A percentile compares a stretch with the other conserved stretches of the same genome.
Conservation (phyloP, 1,140 invertebrate genomes). For the Drosophila pectinifera region DNA sequence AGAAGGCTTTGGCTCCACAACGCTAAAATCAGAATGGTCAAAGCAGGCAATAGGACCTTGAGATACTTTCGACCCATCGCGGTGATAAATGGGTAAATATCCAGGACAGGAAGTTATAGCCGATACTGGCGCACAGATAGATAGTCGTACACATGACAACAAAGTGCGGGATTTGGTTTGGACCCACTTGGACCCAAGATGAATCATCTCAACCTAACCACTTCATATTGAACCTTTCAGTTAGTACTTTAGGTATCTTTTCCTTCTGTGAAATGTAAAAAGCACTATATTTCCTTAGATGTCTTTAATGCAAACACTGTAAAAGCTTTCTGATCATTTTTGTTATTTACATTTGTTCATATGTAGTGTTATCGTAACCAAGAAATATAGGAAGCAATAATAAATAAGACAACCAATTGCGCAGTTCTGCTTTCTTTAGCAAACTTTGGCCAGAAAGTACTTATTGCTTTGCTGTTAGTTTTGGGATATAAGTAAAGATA, state of each 20-base stretch:
- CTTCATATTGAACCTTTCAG: background rate
- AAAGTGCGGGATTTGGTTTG: background rate
- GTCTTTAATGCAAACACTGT: background rate
- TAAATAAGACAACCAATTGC: slow-evolving; percentile 5
- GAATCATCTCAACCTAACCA: background rate
- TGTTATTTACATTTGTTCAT: background rate
- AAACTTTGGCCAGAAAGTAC: background rate
- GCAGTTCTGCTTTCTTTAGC: background rate
- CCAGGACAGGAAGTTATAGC: slow-evolving; percentile 5
- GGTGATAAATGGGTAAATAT: slow-evolving; percentile 65
- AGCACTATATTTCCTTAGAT: background rate
- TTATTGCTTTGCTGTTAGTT: background rate
- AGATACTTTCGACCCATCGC: slow-evolving; percentile 64
- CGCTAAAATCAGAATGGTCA: slow-evolving; percentile 50
- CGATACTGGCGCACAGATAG: slow-evolving; percentile 1
- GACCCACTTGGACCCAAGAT: background rate
- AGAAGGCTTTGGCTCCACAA: slow-evolving; percentile 20
- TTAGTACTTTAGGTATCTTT: no score
- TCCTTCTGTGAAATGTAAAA: background rate
- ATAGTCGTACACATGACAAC: background rate
- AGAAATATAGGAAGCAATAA: slow-evolving; percentile 10
- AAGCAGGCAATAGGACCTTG: slow-evolving; percentile 60
- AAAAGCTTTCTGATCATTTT: background rate
- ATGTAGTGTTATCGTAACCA: slow-evolving; percentile 12
- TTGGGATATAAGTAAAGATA: background rate